phyloP scores from a whole-genome alignment of 2,888 invertebrate genomes.

The Zygogramma bicolorata region DNA sequence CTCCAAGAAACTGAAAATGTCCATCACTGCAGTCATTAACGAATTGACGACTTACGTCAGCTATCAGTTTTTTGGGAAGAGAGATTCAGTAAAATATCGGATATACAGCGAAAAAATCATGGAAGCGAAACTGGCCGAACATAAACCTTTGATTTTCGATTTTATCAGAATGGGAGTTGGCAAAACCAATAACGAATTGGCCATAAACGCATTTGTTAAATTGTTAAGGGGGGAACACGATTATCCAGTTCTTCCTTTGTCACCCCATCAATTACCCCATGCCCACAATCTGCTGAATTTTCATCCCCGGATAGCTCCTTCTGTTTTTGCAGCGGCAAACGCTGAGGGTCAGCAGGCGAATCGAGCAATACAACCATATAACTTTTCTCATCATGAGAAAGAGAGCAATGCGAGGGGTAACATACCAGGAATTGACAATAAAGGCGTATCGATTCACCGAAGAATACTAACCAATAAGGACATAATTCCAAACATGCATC shows the following conservation, averaged over 20 bases:
- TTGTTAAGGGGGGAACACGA: not conserved
- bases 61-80: constrained; percentile 15
- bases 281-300: not conserved
- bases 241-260: not conserved
- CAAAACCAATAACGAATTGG: not conserved
- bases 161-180: not conserved
- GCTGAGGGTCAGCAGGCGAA: not conserved
- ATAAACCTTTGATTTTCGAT: constrained; percentile 17
- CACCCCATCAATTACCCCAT: not conserved
- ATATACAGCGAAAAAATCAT: constrained; percentile 26
- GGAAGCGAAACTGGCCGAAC: constrained; percentile 19
- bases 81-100: not conserved
- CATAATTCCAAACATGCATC: not conserved
- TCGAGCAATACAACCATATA: not conserved
- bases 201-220: not conserved
- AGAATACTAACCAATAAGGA: no score
- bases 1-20: constrained; percentile 4
- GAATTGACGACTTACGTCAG: constrained; percentile 17
- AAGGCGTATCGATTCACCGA: no score
- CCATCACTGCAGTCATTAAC: constrained; percentile 14
- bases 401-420: not conserved
- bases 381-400: not conserved
- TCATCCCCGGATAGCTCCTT: not conserved
- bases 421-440: not conserved
- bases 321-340: not conserved